These are phyloP conservation scores for Anguilla anguilla DNA, from an alignment of 2,797 vertebrate species.

Conservation along the genomic window DNA sequence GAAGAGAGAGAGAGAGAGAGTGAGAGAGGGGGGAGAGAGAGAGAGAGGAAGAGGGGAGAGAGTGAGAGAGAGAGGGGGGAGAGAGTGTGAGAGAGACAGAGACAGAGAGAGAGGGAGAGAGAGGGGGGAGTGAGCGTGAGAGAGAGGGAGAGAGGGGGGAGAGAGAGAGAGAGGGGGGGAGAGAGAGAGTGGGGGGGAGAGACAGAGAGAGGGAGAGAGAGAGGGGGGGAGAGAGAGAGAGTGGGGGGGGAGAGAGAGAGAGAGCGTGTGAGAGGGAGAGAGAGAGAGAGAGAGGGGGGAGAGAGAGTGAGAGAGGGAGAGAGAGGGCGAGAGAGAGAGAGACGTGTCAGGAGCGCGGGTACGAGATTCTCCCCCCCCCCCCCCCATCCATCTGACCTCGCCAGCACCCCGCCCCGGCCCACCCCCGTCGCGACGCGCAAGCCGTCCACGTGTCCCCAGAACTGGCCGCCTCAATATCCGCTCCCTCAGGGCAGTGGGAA, in stretches of 20 bases:
- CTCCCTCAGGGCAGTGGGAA: constrained; percentile 40
- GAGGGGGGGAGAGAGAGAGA: neutral
- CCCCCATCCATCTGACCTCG: constrained; percentile 8
- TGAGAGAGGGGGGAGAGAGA: no score
- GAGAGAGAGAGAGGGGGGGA: neutral
- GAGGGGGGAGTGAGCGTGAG: no score
- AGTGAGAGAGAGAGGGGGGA: neutral
- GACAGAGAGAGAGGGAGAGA: no score
- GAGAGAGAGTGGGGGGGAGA: no score
- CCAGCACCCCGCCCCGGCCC: constrained; percentile 6
- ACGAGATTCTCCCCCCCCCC: neutral
- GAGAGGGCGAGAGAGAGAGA: no score
- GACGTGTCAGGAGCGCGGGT: neutral
- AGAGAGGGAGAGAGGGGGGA: no score
- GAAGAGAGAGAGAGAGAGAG: neutral
- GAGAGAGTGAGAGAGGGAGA: no score
- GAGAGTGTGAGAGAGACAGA: no score
- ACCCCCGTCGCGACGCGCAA: neutral
- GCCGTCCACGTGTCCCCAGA: constrained; percentile 40
- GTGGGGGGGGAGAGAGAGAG: no score
- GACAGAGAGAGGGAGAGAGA: neutral
- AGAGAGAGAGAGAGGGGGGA: no score
- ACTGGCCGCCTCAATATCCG: constrained; percentile 25
- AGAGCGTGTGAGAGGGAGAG: no score
- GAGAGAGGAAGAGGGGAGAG: neutral